These are phyloP conservation scores for Tachina lurida DNA, from an alignment of 2,888 invertebrate genomes.

Conservation along the genomic window DNA sequence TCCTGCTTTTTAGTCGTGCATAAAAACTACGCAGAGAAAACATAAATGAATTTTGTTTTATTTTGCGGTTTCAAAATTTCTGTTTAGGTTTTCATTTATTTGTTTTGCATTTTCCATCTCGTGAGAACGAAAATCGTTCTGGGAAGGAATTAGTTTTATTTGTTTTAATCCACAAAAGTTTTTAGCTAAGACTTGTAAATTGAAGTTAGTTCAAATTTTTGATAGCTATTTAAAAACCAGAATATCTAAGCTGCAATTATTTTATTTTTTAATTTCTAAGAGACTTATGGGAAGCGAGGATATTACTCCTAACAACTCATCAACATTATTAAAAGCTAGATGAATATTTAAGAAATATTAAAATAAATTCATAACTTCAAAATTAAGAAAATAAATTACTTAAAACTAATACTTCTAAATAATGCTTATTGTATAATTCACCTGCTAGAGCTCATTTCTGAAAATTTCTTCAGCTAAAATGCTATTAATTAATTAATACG, in stretches of 20 bases:
- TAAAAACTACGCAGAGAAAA: conserved; percentile 4
- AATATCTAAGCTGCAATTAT: neutral
- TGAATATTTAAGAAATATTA: too few species aligned
- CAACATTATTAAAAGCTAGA: too few species aligned
- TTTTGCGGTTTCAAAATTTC: conserved; percentile 26
- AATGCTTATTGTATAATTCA: too few species aligned
- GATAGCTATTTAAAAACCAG: neutral
- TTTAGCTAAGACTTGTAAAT: conserved; percentile 30
- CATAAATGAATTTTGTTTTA: conserved; percentile 24
- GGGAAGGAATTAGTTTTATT: conserved; percentile 30
- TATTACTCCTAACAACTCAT: too few species aligned
- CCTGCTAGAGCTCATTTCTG: too few species aligned
- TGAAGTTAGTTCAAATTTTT: neutral
- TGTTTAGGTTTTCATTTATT: conserved; percentile 19
- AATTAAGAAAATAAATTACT: too few species aligned
- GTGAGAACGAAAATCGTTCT: neutral
- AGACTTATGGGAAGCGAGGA: too few species aligned
- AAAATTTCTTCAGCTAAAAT: too few species aligned
- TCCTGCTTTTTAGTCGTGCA: neutral
- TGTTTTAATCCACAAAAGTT: neutral
- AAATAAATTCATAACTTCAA: too few species aligned
- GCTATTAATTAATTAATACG: too few species aligned
- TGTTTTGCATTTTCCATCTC: conserved; percentile 4
- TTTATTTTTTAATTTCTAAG: neutral
- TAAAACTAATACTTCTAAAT: too few species aligned